Evolutionary conservation across 2,888 invertebrate genomes (phyloP), one percentile per base, ranked within the genome.

Genomic region (Hirtodrosophila trivittata): DNA sequence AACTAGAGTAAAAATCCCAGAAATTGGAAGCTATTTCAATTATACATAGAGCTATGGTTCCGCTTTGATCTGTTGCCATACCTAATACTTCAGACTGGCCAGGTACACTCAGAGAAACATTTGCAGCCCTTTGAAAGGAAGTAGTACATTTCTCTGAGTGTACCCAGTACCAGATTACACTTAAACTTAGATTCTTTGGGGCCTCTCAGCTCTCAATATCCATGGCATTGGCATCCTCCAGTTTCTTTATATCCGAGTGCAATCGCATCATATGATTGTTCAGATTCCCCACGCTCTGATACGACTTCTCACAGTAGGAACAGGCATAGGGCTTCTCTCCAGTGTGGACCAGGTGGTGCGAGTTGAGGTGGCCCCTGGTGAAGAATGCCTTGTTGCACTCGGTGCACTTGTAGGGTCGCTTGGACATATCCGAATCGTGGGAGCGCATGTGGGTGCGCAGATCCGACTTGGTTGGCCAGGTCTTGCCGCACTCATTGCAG

Each of bases 251-350:
- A 18, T 71, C 67, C 5, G 65, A 57, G 45, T 88, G 88, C 10
- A 71, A 75, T 4, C 85, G 74, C 10, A 74, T 41, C 54, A 77
- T 72, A 52, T 88, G 89, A 71, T 83, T 87, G 45, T 88, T 88
- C 1, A 88, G 74, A 72, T 89, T 89, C 1, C 88, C 88, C 7
- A 88, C 72, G 54, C 88, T 88, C 55, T 88, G 89, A 55, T 87
- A 88, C 3, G 78, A 74, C 56, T 76, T 75, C 10, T 74, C 71
- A 16, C 89, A 89, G 39, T 80, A 75, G 0, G 57, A 70, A 32
- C 89, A 89, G 1, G 57, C 55, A 12, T 77, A 89, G 5, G 90
- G 89, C 46, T 89, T 89, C 57, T 89, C 88, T 0, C 90, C 90
- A 3, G 88, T 89, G 52, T 89, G 90, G 9, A 87, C 89, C 49